Evolutionary conservation across 2,888 invertebrate species (phyloP).

Genomic region (Calephelis perditalis): DNA sequence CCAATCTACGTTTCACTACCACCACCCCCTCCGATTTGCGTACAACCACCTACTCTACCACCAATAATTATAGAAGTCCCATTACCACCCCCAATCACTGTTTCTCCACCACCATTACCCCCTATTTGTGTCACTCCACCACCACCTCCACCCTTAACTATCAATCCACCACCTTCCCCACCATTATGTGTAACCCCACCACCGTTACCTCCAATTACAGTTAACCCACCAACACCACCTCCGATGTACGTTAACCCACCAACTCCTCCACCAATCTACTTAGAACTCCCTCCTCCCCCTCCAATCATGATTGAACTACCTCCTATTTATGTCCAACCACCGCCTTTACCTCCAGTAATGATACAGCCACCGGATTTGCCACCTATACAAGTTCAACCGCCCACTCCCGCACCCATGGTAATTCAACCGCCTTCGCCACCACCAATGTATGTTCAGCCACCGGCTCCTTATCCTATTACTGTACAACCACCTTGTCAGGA

Average conservation of each 20-base stretch:
- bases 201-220: slow-evolving; percentile 33
- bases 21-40: slow-evolving; percentile 48
- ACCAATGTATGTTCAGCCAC: slow-evolving; percentile 53
- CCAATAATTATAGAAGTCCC: slow-evolving; percentile 56
- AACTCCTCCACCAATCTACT: slow-evolving; percentile 35
- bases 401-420: slow-evolving; percentile 54
- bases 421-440: slow-evolving; percentile 56
- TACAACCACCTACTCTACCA: slow-evolving; percentile 51
- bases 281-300: slow-evolving; percentile 37
- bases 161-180: slow-evolving; percentile 51
- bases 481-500: slow-evolving; percentile 58
- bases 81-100: slow-evolving; percentile 40
- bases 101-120: slow-evolving; percentile 52
- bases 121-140: slow-evolving; percentile 57
- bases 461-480: slow-evolving; percentile 50
- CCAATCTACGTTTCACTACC: slow-evolving; percentile 57
- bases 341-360: slow-evolving; percentile 53
- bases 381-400: slow-evolving; percentile 59
- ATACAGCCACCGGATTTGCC: slow-evolving; percentile 61
- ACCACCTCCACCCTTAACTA: slow-evolving; percentile 51
- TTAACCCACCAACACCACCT: slow-evolving; percentile 51
- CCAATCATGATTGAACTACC: slow-evolving; percentile 40
- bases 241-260: slow-evolving; percentile 58
- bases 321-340: slow-evolving; percentile 60
- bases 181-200: slow-evolving; percentile 50